Conservation (phyloP, 1,140 invertebrate genomes). For the Laodelphax striatellus region DNA sequence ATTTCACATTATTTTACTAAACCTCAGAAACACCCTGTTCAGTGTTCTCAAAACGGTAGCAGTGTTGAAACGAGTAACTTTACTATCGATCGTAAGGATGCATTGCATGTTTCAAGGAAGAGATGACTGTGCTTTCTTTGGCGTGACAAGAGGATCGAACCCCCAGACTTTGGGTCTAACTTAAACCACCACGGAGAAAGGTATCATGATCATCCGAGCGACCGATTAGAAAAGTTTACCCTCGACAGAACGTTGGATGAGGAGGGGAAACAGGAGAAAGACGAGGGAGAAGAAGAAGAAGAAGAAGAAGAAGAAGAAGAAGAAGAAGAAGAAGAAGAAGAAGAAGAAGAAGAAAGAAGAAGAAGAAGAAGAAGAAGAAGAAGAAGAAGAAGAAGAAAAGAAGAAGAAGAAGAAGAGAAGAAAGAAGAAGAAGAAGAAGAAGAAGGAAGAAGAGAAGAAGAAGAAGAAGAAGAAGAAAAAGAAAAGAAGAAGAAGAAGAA, state of each 20-base stretch:
- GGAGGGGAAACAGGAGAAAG: not conserved
- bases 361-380: not conserved
- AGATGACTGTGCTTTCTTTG: not conserved
- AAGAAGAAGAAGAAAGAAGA: too few relatives aligned
- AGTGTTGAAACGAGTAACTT: not conserved
- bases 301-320: conserved; percentile 18
- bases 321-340: not conserved
- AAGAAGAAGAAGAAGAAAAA: too few relatives aligned
- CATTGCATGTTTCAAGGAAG: not conserved
- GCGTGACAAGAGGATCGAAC: not conserved
- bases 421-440: too few relatives aligned
- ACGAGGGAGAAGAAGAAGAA: not conserved
- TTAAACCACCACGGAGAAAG: not conserved
- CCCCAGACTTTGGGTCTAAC: not conserved
- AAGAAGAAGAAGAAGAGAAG: conserved; percentile 8
- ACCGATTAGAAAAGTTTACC: conserved; percentile 6
- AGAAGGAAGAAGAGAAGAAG: too few relatives aligned
- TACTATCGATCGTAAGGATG: not conserved
- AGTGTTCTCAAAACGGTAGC: too few relatives aligned
- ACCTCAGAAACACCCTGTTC: not conserved
- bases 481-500: too few relatives aligned
- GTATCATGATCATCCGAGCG: not conserved
- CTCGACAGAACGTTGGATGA: conserved; percentile 14
- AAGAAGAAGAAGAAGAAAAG: conserved; percentile 11
- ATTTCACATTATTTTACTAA: not conserved